Evolutionary conservation across 2,113 vertebrate genomes (phyloP).

Genomic region (Nycticryphes semicollaris): DNA sequence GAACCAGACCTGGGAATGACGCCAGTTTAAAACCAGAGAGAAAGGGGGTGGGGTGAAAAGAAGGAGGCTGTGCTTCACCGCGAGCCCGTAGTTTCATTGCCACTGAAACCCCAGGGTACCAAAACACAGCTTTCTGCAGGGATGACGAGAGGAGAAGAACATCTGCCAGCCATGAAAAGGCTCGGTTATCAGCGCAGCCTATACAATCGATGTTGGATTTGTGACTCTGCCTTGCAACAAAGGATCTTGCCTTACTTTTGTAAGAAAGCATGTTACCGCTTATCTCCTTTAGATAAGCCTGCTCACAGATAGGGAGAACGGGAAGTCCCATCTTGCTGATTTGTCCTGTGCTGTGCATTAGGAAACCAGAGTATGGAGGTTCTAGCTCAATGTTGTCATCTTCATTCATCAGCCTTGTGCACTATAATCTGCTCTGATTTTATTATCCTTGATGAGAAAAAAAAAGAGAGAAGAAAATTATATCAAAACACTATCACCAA

Average conservation of each 20-base stretch:
- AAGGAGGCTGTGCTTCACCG: not conserved
- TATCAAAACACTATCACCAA: not conserved
- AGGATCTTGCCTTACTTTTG: not conserved
- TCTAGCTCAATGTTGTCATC: not conserved
- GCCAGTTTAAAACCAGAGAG: not conserved
- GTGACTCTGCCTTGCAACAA: not conserved
- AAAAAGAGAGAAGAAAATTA: not conserved
- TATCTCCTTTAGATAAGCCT: not conserved
- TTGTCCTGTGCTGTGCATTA: not conserved
- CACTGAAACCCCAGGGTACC: not conserved
- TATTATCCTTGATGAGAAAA: not conserved
- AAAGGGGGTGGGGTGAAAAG: not conserved
- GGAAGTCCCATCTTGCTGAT: not conserved
- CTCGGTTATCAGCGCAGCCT: not conserved
- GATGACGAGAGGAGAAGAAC: not conserved
- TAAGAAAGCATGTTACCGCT: not conserved
- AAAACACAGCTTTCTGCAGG: not conserved
- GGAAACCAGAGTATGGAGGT: not conserved
- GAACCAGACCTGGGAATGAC: not conserved
- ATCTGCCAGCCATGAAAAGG: not conserved
- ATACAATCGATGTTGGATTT: not conserved
- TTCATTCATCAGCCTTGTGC: not conserved
- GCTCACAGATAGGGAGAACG: not conserved
- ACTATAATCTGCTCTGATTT: not conserved
- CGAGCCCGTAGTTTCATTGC: not conserved